phyloP scores from a whole-genome alignment of 2,888 invertebrate species.

The Cacoxenus indagator region DNA sequence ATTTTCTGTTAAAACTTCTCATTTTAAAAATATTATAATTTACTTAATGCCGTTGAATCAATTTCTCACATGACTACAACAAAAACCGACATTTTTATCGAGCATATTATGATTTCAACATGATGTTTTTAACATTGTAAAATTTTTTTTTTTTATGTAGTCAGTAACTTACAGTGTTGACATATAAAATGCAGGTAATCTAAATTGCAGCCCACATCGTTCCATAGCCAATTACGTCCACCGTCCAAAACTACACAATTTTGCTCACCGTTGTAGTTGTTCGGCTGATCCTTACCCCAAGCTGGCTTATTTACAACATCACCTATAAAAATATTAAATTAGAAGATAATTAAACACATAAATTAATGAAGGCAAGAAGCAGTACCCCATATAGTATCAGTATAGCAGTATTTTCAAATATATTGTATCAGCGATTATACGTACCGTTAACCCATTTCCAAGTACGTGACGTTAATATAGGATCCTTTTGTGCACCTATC shows the following conservation, averaged over 20 bases:
- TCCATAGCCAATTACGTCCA: slow-evolving; percentile 92
- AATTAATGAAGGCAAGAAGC: too few relatives aligned
- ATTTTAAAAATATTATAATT: too few relatives aligned
- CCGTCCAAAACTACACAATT: slow-evolving; percentile 95
- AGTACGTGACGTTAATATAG: slow-evolving; percentile 83
- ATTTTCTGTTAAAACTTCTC: too few relatives aligned
- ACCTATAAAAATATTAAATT: slow-evolving; percentile 71
- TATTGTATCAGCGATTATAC: slow-evolving; percentile 44
- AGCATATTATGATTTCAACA: too few relatives aligned
- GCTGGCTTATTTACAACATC: slow-evolving; percentile 83
- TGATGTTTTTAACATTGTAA: neutral
- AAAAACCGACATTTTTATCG: too few relatives aligned
- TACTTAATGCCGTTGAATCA: too few relatives aligned
- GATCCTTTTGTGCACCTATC: slow-evolving; percentile 92
- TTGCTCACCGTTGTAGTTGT: slow-evolving; percentile 95
- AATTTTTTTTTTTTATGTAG: neutral
- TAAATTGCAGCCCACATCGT: slow-evolving; percentile 93
- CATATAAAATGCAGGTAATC: slow-evolving; percentile 95
- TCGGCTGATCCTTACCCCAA: slow-evolving; percentile 95
- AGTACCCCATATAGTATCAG: too few relatives aligned
- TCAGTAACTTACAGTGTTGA: slow-evolving; percentile 82
- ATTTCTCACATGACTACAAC: too few relatives aligned
- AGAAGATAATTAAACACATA: neutral
- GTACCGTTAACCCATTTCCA: slow-evolving; percentile 94
- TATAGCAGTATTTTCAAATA: too few relatives aligned